Evolutionary conservation across 2,888 invertebrate species (phyloP), one percentile per base, ranked within the genome.

Genomic region (Cyrtodaria siliqua): DNA sequence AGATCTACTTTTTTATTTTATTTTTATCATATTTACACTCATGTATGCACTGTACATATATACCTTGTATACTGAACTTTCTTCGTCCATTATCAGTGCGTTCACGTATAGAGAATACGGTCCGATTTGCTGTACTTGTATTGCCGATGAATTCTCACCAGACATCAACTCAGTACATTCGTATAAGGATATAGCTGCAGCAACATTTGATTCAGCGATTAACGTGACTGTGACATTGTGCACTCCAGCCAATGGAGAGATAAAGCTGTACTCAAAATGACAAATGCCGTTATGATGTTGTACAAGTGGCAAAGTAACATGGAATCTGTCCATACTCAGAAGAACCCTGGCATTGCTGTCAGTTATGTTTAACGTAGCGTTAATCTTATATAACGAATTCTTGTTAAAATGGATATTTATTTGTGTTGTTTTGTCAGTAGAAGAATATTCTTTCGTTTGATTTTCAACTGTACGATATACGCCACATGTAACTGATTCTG

Each of bases 91-190:
- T 2, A 77, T 59, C 26, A 53, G 29, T 2, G 63, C 20, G 23
- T 61, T 52, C 47, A 82, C 63, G 16, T 68, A 47, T 14, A 79
- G 6, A 14, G 18, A 20, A 6, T 26, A 20, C 16, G 59, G 50
- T 14, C 73, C 70, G 16, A 81, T 61, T 60, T 83, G 83, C 9
- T 27, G 29, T n/a, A 79, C 23, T 27, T 53, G 27, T 1, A 80
- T 40, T 9, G 56, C 52, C 4, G 33, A 33, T 8, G 49, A 44
- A 23, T 27, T 20, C 6, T 44, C 49, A 12, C 26, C 18, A n/a
- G 29, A 16, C 2, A 27, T 23, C 16, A 50, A 49, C 38, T 27
- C 1, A 2, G n/a, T 40, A 20, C 64, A 60, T 29, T 59, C 27
- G 16, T 33, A 42, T 16, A 67, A 16, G 20, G 38, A 18, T 12